Evolutionary conservation across 2,797 vertebrate species (phyloP).

Genomic region (Miichthys miiuy): DNA sequence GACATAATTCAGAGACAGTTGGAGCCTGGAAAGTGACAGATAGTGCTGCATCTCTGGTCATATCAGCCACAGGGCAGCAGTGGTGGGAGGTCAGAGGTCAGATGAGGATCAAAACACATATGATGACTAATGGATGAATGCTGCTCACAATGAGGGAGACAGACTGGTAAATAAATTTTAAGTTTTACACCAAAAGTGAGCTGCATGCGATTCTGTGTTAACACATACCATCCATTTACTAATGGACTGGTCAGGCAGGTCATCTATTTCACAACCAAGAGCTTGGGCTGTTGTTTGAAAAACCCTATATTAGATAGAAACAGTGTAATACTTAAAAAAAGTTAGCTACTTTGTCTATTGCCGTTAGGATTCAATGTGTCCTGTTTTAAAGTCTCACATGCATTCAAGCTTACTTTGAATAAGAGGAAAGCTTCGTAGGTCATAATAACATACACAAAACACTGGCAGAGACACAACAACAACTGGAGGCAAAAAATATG

Average conservation of each 20-base stretch:
- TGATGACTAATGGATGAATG: slow-evolving; percentile 38
- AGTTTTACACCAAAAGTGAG: slow-evolving; percentile 1
- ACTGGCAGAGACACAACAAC: background rate
- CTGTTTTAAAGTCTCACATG: background rate
- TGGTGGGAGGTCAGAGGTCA: slow-evolving; percentile 33
- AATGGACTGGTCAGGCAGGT: background rate
- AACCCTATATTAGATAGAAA: background rate
- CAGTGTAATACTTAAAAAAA: background rate
- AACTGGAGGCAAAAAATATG: background rate
- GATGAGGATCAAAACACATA: slow-evolving; percentile 28
- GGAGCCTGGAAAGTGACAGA: slow-evolving; percentile 36
- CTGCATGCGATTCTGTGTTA: background rate
- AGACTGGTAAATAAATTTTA: background rate
- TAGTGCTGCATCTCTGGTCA: slow-evolving; percentile 43
- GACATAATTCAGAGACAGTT: slow-evolving; percentile 23
- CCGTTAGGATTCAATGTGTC: background rate
- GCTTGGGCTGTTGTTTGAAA: background rate
- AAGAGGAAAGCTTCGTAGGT: background rate
- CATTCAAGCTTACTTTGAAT: background rate
- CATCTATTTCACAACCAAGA: background rate
- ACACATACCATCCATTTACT: background rate
- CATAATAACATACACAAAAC: background rate
- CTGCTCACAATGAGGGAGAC: background rate
- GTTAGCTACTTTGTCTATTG: background rate
- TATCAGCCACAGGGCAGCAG: slow-evolving; percentile 36